A percentile compares a stretch with the other conserved stretches of the same genome.
Evolutionary conservation across 2,888 invertebrate species (phyloP).

Genomic region (Synergus japonicus): DNA sequence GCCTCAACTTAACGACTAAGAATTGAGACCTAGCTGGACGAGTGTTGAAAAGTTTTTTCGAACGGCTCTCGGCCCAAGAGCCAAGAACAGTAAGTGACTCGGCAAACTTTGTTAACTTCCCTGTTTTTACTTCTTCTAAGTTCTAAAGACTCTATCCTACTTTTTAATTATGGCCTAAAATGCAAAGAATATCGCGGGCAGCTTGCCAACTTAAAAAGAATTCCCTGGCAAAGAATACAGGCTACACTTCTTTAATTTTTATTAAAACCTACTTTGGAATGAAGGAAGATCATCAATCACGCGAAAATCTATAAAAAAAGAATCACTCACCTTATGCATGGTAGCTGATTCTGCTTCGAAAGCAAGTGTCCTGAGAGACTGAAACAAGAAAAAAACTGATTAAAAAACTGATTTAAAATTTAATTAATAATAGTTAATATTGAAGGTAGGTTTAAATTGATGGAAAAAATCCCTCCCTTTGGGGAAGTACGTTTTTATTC

Average conservation of each 20-base stretch:
- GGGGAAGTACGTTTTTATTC: no score
- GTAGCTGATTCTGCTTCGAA: no score
- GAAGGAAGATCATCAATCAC: background rate
- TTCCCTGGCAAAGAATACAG: background rate
- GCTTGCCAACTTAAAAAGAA: background rate
- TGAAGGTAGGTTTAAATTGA: no score
- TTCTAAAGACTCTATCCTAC: background rate
- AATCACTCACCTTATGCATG: no score
- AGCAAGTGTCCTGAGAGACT: no score
- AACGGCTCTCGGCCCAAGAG: background rate
- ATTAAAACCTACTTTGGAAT: no score
- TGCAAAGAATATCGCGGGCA: background rate
- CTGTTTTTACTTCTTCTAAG: slow-evolving; percentile 4
- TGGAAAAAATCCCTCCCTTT: no score
- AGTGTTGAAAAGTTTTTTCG: slow-evolving; percentile 13
- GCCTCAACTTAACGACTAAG: background rate
- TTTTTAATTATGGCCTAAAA: background rate
- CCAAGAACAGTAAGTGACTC: slow-evolving; percentile 25
- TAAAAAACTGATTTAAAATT: no score
- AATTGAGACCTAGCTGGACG: background rate
- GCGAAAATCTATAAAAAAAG: background rate
- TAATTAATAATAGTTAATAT: no score
- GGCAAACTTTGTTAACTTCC: slow-evolving; percentile 22
- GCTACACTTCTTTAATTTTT: background rate
- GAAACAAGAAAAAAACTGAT: no score